Evolutionary conservation across 2,797 vertebrate species (phyloP), one percentile per base, ranked within the genome.

Genomic region (Capromys pilorides): DNA sequence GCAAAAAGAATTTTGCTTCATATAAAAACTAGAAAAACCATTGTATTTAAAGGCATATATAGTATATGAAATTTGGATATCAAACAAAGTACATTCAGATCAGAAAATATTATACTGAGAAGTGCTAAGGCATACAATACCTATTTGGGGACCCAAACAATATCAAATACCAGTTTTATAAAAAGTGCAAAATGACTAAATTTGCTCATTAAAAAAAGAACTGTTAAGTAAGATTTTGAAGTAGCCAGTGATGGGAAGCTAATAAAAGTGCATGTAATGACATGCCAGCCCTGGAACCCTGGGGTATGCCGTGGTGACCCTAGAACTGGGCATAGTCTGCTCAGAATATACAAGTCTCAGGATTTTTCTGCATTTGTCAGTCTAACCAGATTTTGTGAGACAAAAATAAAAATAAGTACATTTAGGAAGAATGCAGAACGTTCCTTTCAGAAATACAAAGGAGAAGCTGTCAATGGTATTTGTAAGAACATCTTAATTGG

Each of bases 341-440:
- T 67, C 61, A 66, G 33, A 86, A 79, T 91, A 61, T 6, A 88
- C 26, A 13, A n/a, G 54, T 86, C 84, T 88, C 14, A 93, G 71
- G 39, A 82, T 16, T 82, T 86, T 61, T 67, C 73, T 39, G 18
- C 33, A 69, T 80, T 94, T 59, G 83, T 86, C 39, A 90, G 83
- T 41, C 12, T 57, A 49, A 24, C 21, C 66, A 90, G 12, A 71
- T 90, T 66, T 93, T 81, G 81, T 51, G 82, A 89, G n/a, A 33
- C n/a, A 67, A 71, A 88, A 87, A 84, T 90, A 61, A 57, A 73
- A 93, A 93, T 93, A 92, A 84, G 87, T 86, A 78, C 10, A 83
- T 9, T 31, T 84, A 39, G 31, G 14, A 24, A 90, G 21, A 93
- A 90, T 87, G 81, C 54, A 75, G 39, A 36, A n/a, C 57, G 82